A percentile compares a stretch with the other conserved stretches of the same genome.
phyloP scores from a whole-genome alignment of 2,888 invertebrate genomes.

The Odontocerum albicorne region DNA sequence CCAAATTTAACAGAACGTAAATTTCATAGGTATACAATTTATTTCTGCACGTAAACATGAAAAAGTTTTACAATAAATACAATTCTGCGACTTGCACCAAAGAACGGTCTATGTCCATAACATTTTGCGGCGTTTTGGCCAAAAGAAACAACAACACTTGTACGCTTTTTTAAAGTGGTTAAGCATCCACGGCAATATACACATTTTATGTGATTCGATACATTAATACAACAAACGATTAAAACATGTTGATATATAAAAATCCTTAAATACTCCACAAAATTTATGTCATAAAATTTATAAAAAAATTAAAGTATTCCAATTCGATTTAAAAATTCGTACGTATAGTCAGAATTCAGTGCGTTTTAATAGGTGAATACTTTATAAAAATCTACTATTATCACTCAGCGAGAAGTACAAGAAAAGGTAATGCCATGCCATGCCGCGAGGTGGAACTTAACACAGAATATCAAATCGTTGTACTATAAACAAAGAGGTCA shows the following conservation, averaged over 20 bases:
- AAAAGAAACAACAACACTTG: constrained; percentile 28
- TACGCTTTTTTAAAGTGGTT: constrained; percentile 34
- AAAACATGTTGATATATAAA: constrained; percentile 20
- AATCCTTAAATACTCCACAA: constrained; percentile 27
- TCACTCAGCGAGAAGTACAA: neutral
- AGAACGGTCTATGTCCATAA: constrained; percentile 15
- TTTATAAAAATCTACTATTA: neutral
- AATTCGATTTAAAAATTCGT: constrained; percentile 20
- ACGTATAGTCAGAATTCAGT: constrained; percentile 25
- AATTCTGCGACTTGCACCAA: no score
- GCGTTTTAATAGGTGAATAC: constrained; percentile 27
- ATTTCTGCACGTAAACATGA: no score
- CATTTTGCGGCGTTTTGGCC: constrained; percentile 24
- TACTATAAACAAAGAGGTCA: constrained; percentile 24
- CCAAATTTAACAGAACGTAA: no score
- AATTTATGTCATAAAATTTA: constrained; percentile 35
- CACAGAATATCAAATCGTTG: constrained; percentile 30
- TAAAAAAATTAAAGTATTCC: constrained; percentile 20
- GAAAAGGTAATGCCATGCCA: neutral
- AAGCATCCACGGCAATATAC: constrained; percentile 26
- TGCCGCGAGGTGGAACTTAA: neutral
- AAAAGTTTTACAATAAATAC: no score
- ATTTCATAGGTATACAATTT: no score
- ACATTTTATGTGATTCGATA: constrained; percentile 14
- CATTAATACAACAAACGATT: constrained; percentile 14